Evolutionary conservation across 35 echinoderm and acorn worm genomes (phyloP).

Genomic region (Stichopus chloronotus): DNA sequence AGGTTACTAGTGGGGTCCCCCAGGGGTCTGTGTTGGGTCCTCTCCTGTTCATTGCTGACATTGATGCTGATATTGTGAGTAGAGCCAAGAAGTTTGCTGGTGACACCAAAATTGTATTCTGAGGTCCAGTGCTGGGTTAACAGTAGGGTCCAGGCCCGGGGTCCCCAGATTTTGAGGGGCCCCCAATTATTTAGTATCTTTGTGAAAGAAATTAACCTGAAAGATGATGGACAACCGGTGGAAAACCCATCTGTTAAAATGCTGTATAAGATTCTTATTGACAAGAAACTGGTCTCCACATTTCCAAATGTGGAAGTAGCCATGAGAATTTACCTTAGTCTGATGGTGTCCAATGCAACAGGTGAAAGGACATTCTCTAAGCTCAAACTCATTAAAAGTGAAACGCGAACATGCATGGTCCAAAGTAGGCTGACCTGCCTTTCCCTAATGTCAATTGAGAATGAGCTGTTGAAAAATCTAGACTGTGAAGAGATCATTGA

Average conservation of each 20-base stretch:
- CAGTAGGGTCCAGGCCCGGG: too few relatives aligned
- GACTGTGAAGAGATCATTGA: slow-evolving; percentile 53
- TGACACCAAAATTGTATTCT: too few relatives aligned
- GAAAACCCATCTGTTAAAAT: slow-evolving; percentile 53
- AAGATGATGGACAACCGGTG: slow-evolving; percentile 48
- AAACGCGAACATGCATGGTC: slow-evolving; percentile 42
- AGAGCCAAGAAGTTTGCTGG: too few relatives aligned
- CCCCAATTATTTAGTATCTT: slow-evolving; percentile 1
- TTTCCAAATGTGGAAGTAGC: slow-evolving; percentile 49
- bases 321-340: slow-evolving; percentile 52
- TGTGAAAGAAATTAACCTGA: slow-evolving; percentile 45
- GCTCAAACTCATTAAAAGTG: slow-evolving; percentile 48
- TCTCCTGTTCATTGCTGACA: too few relatives aligned
- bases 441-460: slow-evolving; percentile 50
- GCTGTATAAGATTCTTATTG: slow-evolving; percentile 49
- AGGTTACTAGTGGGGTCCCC: too few relatives aligned
- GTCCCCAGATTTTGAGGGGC: too few relatives aligned
- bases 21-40: too few relatives aligned
- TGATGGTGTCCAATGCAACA: slow-evolving; percentile 50
- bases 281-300: slow-evolving; percentile 50
- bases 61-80: too few relatives aligned
- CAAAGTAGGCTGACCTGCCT: slow-evolving; percentile 51
- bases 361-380: slow-evolving; percentile 50
- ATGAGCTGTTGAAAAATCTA: slow-evolving; percentile 47
- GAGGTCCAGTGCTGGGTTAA: too few relatives aligned